Conservation (phyloP, 2,113 vertebrate species). For the Holacanthus passer region DNA sequence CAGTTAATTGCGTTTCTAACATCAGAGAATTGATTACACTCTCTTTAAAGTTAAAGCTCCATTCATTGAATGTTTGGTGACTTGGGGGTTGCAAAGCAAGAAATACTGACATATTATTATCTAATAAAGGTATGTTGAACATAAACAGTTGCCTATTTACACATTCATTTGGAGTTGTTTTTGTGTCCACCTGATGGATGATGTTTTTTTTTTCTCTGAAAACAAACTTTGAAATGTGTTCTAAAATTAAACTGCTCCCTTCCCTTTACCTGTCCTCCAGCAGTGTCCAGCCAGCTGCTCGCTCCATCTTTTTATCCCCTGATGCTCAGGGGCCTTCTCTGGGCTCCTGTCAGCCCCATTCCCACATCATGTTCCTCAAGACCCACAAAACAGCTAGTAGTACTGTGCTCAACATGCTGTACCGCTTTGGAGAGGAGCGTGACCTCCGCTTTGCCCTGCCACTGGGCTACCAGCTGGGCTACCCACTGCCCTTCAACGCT, state of each 20-base stretch:
- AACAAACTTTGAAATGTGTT: neutral
- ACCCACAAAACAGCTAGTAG: constrained; percentile 96
- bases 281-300: constrained; percentile 75
- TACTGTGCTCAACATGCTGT: constrained; percentile 92
- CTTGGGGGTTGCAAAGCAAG: too few relatives aligned
- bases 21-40: too few relatives aligned
- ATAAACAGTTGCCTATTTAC: neutral
- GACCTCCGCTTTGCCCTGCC: constrained; percentile 90
- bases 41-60: too few relatives aligned
- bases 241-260: neutral
- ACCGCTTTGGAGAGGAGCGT: constrained; percentile 89
- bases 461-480: constrained; percentile 91
- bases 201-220: neutral
- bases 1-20: too few relatives aligned
- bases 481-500: constrained; percentile 89
- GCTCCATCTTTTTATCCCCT: constrained; percentile 75
- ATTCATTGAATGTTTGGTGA: too few relatives aligned
- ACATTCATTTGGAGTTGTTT: too few relatives aligned
- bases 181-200: too few relatives aligned
- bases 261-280: constrained; percentile 27
- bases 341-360: constrained; percentile 85
- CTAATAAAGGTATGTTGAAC: neutral
- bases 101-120: neutral
- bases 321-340: constrained; percentile 76
- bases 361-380: constrained; percentile 92